Conservation (phyloP, 2,888 invertebrate species). For the Tetramorium bicarinatum region DNA sequence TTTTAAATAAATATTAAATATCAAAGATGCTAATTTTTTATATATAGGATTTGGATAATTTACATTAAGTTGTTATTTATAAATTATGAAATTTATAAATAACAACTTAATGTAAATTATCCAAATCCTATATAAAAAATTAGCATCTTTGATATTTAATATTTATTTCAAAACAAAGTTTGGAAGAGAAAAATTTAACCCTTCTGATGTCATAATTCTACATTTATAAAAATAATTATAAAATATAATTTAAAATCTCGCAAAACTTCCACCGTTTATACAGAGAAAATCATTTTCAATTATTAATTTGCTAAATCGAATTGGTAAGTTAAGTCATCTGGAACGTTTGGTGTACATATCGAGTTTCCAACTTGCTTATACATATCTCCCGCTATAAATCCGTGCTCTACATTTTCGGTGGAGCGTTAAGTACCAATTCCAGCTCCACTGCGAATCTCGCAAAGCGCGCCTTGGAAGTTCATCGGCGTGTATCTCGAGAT, state of each 20-base stretch:
- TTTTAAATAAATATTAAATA: not conserved
- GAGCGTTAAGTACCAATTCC: conserved; percentile 15
- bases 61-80: not conserved
- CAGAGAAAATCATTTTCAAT: not conserved
- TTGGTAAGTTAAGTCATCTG: not conserved
- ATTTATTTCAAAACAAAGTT: not conserved
- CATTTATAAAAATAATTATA: not conserved
- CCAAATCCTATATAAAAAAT: not conserved
- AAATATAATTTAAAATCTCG: too few relatives aligned
- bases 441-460: not conserved
- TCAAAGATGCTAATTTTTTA: not conserved
- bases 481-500: conserved; percentile 1
- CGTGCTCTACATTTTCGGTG: not conserved
- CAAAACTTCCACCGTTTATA: not conserved
- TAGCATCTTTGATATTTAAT: not conserved
- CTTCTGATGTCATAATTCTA: not conserved
- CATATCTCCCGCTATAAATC: conserved; percentile 19
- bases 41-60: not conserved
- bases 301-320: not conserved
- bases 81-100: not conserved
- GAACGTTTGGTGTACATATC: not conserved
- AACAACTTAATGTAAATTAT: not conserved
- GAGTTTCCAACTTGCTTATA: conserved; percentile 2
- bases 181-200: not conserved
- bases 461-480: not conserved